Percentiles rank a stretch among this genome's conserved stretches.
Conservation (phyloP, 2,113 vertebrate species). For the Mungos mungo region DNA sequence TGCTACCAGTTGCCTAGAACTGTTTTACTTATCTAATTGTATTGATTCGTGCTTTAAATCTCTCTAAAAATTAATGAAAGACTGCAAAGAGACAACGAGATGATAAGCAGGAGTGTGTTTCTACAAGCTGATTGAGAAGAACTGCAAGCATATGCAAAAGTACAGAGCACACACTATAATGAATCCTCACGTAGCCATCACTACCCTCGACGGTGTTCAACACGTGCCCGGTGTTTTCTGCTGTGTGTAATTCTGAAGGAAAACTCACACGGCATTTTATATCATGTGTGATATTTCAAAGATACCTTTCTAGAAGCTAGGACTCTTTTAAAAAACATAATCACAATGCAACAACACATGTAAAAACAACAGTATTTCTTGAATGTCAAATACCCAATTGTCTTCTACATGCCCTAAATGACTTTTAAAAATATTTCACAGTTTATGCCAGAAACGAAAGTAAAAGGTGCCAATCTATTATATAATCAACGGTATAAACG, state of each 20-base stretch:
- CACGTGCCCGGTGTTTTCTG: neutral
- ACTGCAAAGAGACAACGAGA: slow-evolving; percentile 10
- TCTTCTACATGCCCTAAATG: neutral
- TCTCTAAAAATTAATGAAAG: slow-evolving; percentile 20
- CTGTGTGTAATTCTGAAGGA: neutral
- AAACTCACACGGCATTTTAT: neutral
- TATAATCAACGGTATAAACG: neutral
- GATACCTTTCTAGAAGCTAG: neutral
- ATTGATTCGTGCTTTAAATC: neutral
- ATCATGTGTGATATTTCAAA: neutral
- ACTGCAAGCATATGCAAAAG: neutral
- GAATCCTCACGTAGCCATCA: neutral
- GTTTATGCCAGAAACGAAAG: slow-evolving; percentile 24
- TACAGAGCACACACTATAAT: neutral
- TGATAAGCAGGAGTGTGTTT: neutral
- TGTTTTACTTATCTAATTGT: neutral
- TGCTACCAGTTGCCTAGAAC: neutral
- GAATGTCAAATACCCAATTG: neutral
- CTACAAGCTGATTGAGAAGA: neutral
- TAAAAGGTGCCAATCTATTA: slow-evolving; percentile 22
- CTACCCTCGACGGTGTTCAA: neutral
- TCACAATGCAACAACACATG: neutral
- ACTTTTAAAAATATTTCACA: slow-evolving; percentile 8
- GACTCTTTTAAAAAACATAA: neutral
- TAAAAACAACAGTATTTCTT: slow-evolving; percentile 9